Evolutionary conservation across 2,888 invertebrate species (phyloP).

Genomic region (Agrochola macilenta): DNA sequence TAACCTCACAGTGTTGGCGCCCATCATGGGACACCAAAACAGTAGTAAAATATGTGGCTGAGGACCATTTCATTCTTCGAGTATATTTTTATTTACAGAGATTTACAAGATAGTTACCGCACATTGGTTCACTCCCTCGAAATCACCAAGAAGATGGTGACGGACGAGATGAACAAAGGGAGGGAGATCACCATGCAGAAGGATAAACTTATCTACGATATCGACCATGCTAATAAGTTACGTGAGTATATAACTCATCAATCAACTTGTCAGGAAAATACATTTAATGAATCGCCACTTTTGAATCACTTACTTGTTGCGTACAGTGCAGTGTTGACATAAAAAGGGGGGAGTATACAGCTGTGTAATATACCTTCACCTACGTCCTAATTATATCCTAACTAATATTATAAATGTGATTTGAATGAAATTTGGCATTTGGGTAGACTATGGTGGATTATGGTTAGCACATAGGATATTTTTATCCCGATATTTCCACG

Average conservation of each 20-base stretch:
- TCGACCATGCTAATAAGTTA: constrained; percentile 82
- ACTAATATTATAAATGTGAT: no score
- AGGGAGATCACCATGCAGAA: constrained; percentile 91
- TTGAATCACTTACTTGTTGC: neutral
- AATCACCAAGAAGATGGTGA: constrained; percentile 92
- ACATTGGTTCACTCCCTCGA: constrained; percentile 91
- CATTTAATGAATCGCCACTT: neutral
- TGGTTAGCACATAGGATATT: no score
- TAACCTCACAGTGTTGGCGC: neutral
- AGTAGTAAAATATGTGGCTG: neutral
- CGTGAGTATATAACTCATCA: constrained; percentile 73
- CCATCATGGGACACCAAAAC: neutral
- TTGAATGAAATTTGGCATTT: no score
- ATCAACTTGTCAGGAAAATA: neutral
- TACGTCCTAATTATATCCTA: no score
- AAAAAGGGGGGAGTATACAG: neutral
- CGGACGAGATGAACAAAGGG: constrained; percentile 92
- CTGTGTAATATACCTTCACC: neutral
- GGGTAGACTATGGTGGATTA: no score
- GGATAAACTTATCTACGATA: constrained; percentile 90
- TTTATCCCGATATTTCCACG: no score
- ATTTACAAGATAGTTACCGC: constrained; percentile 90
- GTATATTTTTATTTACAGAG: constrained; percentile 79
- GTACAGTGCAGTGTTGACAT: neutral
- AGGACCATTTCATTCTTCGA: neutral